These are phyloP conservation scores for Syrphus vitripennis DNA, from an alignment of 2,888 invertebrate species.

Conservation along the genomic window DNA sequence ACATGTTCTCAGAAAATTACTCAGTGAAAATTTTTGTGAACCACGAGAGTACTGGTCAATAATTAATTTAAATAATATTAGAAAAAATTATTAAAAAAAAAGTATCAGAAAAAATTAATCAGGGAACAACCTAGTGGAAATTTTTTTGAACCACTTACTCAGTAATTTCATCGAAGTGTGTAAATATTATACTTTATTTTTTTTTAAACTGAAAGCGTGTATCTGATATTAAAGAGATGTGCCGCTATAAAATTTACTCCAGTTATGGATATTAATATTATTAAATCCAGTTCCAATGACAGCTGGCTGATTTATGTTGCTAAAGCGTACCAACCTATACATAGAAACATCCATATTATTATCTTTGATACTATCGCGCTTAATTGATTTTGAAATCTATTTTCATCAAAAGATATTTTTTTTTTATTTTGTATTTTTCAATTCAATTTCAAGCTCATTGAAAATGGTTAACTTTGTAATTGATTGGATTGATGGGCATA, in stretches of 20 bases:
- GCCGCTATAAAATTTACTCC: slow-evolving; percentile 1
- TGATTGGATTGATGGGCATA: slow-evolving; percentile 33
- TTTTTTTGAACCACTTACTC: too few relatives aligned
- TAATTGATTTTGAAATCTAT: slow-evolving; percentile 57
- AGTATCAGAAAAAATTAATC: too few relatives aligned
- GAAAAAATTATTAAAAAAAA: too few relatives aligned
- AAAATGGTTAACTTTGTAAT: slow-evolving; percentile 17
- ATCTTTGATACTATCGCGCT: slow-evolving; percentile 3
- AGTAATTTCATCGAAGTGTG: too few relatives aligned
- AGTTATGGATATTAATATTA: slow-evolving; percentile 56
- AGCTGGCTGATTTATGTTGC: slow-evolving; percentile 59
- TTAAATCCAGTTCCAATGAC: slow-evolving; percentile 55
- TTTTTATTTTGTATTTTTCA: neutral
- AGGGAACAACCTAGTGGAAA: too few relatives aligned
- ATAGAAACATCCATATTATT: neutral
- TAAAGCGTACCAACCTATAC: neutral
- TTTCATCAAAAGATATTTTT: slow-evolving; percentile 19
- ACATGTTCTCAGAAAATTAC: too few relatives aligned
- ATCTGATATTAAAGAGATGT: slow-evolving; percentile 41
- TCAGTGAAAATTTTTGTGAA: too few relatives aligned
- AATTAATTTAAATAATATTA: too few relatives aligned
- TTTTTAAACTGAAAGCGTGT: too few relatives aligned
- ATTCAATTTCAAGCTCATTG: neutral
- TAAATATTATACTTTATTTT: too few relatives aligned
- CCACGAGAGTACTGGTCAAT: too few relatives aligned